Conservation (phyloP, 2,113 vertebrate species). For the Ptychochromis oligacanthus region DNA sequence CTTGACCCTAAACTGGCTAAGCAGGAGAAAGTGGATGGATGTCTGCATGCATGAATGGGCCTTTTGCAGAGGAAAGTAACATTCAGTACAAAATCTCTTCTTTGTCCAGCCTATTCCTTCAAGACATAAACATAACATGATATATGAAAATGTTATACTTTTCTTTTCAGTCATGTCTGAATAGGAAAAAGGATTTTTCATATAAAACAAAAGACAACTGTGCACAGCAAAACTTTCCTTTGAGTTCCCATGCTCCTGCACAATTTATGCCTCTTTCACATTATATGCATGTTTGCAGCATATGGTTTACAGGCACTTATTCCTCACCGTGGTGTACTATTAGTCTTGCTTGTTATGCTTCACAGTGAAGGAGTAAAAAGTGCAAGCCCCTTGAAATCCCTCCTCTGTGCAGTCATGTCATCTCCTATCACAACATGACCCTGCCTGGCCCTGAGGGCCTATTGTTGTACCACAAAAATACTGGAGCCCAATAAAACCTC, state of each 20-base stretch:
- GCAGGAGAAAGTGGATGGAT: not conserved
- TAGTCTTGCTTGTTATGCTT: conserved; percentile 39
- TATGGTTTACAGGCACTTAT: conserved; percentile 6
- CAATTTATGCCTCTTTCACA: conserved; percentile 28
- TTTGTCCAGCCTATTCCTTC: not conserved
- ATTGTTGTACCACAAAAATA: conserved; percentile 57
- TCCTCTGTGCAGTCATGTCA: conserved; percentile 51
- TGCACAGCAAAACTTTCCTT: not conserved
- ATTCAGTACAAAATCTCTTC: not conserved
- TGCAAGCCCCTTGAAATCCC: conserved; percentile 44
- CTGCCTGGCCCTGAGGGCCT: conserved; percentile 35
- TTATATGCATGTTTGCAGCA: conserved; percentile 21
- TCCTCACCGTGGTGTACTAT: not conserved
- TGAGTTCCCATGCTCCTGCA: conserved; percentile 7
- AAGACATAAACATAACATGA: not conserved
- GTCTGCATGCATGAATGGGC: not conserved
- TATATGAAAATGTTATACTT: not conserved
- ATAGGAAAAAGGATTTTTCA: not conserved
- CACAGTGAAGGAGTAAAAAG: conserved; percentile 22
- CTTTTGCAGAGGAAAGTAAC: not conserved
- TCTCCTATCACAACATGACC: conserved; percentile 64
- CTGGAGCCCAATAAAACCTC: conserved; percentile 20
- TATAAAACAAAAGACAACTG: not conserved
- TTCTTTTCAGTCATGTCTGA: not conserved
- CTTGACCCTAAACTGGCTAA: not conserved